Evolutionary conservation across 2,797 vertebrate genomes (phyloP).

Genomic region (Botia almorhae): DNA sequence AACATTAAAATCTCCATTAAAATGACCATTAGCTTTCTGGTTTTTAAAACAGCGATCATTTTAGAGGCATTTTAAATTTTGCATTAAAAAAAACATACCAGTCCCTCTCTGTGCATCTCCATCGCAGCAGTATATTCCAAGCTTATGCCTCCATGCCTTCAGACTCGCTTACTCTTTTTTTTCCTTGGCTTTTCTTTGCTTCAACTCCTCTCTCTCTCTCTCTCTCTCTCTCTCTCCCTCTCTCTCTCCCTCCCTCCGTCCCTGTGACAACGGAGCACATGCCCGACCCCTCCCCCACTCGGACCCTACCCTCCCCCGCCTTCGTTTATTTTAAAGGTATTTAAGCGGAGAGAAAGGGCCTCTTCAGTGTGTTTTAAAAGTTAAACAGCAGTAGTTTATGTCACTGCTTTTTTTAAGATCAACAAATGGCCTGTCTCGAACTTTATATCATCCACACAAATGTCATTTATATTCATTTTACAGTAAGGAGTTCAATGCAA

Average conservation of each 20-base stretch:
- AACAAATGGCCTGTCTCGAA: neutral
- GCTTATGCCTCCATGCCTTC: slow-evolving; percentile 30
- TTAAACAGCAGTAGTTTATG: neutral
- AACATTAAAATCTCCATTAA: neutral
- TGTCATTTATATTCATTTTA: neutral
- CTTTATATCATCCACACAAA: neutral
- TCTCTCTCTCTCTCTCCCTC: no score
- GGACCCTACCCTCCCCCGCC: slow-evolving; percentile 50
- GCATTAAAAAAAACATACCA: slow-evolving; percentile 28
- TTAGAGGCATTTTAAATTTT: neutral
- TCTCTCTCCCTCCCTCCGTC: slow-evolving; percentile 39
- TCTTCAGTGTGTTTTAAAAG: neutral
- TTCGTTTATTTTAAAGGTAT: slow-evolving; percentile 39
- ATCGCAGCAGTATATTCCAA: slow-evolving; percentile 46
- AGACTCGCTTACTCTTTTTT: neutral
- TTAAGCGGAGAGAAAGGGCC: slow-evolving; percentile 38
- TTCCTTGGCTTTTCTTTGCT: slow-evolving; percentile 27
- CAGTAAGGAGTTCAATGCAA: neutral
- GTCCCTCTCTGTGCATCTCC: slow-evolving; percentile 37
- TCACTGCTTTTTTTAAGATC: neutral
- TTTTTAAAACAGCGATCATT: neutral
- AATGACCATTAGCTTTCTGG: neutral
- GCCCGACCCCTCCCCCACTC: slow-evolving; percentile 52
- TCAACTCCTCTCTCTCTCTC: slow-evolving; percentile 34
- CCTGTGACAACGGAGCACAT: slow-evolving; percentile 53